Percentiles rank a stretch among this genome's conserved stretches.
These are phyloP conservation scores for Aporophyla lueneburgensis DNA, from an alignment of 2,888 invertebrate genomes.

Conservation along the genomic window DNA sequence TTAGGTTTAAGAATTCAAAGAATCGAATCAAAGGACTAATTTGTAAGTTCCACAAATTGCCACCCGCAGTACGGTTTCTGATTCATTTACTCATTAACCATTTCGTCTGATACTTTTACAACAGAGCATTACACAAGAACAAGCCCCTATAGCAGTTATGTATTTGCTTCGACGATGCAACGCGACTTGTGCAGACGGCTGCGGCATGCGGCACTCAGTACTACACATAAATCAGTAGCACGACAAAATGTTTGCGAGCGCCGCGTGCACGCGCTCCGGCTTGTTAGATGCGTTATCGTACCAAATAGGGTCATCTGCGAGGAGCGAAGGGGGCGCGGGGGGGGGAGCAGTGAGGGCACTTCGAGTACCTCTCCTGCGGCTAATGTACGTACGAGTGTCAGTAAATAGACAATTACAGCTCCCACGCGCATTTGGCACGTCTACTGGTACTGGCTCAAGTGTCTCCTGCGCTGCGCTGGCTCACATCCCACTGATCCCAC, in stretches of 20 bases:
- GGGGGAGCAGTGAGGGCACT: constrained; percentile 8
- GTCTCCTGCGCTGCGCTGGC: constrained; percentile 26
- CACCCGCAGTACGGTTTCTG: background rate
- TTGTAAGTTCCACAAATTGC: too few species aligned
- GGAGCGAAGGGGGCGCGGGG: background rate
- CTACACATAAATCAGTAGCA: constrained; percentile 23
- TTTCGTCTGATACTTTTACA: background rate
- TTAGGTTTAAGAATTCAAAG: too few species aligned
- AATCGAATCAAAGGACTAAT: too few species aligned
- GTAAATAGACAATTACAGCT: constrained; percentile 72
- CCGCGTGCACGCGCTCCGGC: constrained; percentile 18
- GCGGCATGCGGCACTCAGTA: background rate
- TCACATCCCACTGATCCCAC: constrained; percentile 45
- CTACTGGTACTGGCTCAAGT: constrained; percentile 12
- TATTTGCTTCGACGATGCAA: background rate
- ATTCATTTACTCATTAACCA: background rate
- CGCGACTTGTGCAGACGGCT: background rate
- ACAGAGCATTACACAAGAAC: background rate
- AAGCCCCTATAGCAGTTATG: background rate
- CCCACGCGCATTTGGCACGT: constrained; percentile 62
- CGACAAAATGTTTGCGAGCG: constrained; percentile 18
- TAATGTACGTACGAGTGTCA: constrained; percentile 50
- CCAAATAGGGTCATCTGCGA: constrained; percentile 20
- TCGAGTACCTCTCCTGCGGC: constrained; percentile 33
- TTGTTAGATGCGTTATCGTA: background rate